These are phyloP conservation scores for Paramormyrops hopkinsi DNA, from an alignment of 2,797 vertebrate species.

Conservation along the genomic window DNA sequence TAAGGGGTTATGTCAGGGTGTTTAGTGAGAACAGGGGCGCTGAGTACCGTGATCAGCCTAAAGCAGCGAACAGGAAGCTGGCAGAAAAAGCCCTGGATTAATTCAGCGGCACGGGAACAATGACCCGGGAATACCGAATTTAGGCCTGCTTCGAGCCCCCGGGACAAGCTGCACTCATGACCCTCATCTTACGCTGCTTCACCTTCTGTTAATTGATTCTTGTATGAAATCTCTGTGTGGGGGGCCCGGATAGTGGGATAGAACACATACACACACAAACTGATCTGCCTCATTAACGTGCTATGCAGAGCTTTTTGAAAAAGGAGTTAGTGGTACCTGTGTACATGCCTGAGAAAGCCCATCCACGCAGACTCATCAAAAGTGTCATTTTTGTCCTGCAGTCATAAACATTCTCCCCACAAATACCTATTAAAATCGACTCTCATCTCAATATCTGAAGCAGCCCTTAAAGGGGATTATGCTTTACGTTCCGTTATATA, in stretches of 20 bases:
- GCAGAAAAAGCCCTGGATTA: constrained; percentile 33
- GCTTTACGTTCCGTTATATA: constrained; percentile 47
- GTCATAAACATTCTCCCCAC: constrained; percentile 39
- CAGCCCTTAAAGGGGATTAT: constrained; percentile 42
- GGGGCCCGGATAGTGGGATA: background rate
- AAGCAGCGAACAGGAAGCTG: constrained; percentile 22
- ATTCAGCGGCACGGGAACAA: constrained; percentile 49
- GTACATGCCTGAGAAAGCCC: background rate
- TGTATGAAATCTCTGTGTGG: constrained; percentile 40
- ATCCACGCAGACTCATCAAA: constrained; percentile 34
- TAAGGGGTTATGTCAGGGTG: background rate
- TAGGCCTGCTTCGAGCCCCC: constrained; percentile 53
- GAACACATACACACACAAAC: background rate
- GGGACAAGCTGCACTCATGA: constrained; percentile 57
- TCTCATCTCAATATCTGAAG: constrained; percentile 20
- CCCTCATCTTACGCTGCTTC: constrained; percentile 60
- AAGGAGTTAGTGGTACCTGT: background rate
- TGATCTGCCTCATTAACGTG: background rate
- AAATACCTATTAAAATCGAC: constrained; percentile 40
- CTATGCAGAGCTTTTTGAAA: background rate
- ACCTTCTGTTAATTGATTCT: constrained; percentile 67
- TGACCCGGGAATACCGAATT: constrained; percentile 60
- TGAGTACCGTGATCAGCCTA: background rate
- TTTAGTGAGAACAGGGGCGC: background rate
- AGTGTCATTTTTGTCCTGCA: constrained; percentile 32